phyloP scores from a whole-genome alignment of 1,140 invertebrate genomes.

The Halictus rubicundus region DNA sequence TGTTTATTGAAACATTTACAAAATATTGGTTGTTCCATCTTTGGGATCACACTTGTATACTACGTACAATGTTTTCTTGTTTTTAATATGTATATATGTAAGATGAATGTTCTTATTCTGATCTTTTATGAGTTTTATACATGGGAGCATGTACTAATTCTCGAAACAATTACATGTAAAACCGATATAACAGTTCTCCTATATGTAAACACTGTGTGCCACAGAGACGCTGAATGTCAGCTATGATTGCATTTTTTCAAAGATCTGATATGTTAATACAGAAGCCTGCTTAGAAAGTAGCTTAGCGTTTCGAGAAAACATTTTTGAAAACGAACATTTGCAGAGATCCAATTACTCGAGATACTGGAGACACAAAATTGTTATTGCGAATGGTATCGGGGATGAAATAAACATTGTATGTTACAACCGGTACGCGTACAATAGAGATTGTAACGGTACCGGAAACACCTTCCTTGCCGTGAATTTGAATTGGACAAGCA shows the following conservation, averaged over 20 bases:
- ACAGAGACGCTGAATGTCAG: conserved; percentile 23
- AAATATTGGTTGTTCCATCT: conserved; percentile 1
- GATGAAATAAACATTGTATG: neutral
- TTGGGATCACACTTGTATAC: neutral
- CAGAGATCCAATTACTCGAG: neutral
- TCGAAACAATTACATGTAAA: neutral
- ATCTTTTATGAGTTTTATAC: neutral
- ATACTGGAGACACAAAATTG: conserved; percentile 2
- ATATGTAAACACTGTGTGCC: neutral
- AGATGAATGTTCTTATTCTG: conserved; percentile 4
- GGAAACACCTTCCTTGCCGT: neutral
- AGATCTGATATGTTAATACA: conserved; percentile 45
- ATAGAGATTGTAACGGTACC: neutral
- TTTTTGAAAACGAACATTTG: neutral
- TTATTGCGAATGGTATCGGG: neutral
- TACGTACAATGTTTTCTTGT: neutral
- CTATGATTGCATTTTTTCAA: conserved; percentile 39
- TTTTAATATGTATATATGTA: neutral
- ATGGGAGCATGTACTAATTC: conserved; percentile 9
- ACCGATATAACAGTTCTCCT: neutral
- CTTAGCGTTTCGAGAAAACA: conserved; percentile 51
- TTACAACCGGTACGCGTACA: neutral
- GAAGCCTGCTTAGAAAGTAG: conserved; percentile 70
- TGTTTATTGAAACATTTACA: neutral
- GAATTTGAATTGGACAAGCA: neutral